Conservation (phyloP, 2,888 invertebrate species). For the Halictus quadricinctus region DNA sequence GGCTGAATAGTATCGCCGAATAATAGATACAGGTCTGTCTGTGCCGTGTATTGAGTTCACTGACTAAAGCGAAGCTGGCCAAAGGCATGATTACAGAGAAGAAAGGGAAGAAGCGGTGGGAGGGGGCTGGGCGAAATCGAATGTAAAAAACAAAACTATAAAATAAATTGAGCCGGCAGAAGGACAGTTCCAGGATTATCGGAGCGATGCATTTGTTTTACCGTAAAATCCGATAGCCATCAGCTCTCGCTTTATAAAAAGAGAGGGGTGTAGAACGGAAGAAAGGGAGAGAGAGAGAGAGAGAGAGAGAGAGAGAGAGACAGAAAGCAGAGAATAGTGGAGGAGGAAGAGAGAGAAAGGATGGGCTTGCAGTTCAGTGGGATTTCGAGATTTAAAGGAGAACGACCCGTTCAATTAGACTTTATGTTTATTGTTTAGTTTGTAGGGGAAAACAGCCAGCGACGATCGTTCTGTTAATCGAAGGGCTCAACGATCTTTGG, state of each 20-base stretch:
- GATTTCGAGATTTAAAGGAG: conserved; percentile 67
- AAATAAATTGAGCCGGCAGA: conserved; percentile 72
- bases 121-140: conserved; percentile 45
- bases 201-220: conserved; percentile 74
- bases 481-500: conserved; percentile 25
- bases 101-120: conserved; percentile 8
- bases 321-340: not conserved
- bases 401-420: conserved; percentile 58
- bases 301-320: not conserved
- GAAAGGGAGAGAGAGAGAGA: not conserved
- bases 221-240: conserved; percentile 74
- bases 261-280: conserved; percentile 6
- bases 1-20: not conserved
- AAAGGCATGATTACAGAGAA: conserved; percentile 41
- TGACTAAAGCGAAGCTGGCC: conserved; percentile 39
- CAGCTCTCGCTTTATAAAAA: conserved; percentile 53
- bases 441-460: conserved; percentile 13
- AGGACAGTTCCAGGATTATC: conserved; percentile 72
- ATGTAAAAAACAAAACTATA: conserved; percentile 65
- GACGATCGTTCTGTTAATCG: conserved; percentile 44
- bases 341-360: not conserved
- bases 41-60: not conserved
- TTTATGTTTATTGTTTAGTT: conserved; percentile 56
- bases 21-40: not conserved
- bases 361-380: conserved; percentile 25